Base-by-base conservation (phyloP, 2,113 vertebrate species). In the Coreoperca whiteheadi region DNA sequence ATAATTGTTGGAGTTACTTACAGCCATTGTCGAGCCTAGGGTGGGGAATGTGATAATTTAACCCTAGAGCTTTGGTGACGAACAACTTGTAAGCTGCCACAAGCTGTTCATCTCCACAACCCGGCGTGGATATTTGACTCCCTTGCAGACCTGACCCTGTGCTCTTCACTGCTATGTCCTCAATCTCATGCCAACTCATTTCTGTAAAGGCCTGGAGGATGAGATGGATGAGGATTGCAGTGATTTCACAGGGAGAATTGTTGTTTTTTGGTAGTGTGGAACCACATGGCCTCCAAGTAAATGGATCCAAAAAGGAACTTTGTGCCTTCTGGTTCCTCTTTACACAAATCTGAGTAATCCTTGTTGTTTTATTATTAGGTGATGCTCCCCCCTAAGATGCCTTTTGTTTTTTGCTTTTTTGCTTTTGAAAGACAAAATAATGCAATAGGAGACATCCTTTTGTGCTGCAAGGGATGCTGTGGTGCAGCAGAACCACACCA, bases 251-350 rank as follows among this genome's bases (percentile, higher is more conserved):
- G 50, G 11, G 59, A 77, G 65, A 53, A 61, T n/a, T n/a, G n/a
- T n/a, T n/a, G n/a, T 79, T 71, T 75, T 46, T 60, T 67, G 9
- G 18, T 57, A 51, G 46, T 74, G n/a, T 81, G 70, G 32, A 74
- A 76, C 41, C 39, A 67, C 9, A 5, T 74, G 60, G 74, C 50
- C 77, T 81, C 50, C 39, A 11, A 59, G 43, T 79, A 54, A 82
- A 75, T 84, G 32, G 57, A 74, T 81, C 79, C 82, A 87, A 76
- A 90, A 87, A 74, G 66, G 69, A 91, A 87, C 65, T 21, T 18
- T 53, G 85, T 93, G 87, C 86, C 88, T 94, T 92, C 80, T 78
- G 60, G 71, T 87, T 65, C 75, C 43, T 74, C 73, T 61, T 78
- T 75, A 80, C 51, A 81, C 57, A 90, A 66, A 70, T 85, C 53